Evolutionary conservation across 2,888 invertebrate species (phyloP), one percentile per base, ranked within the genome.

Genomic region (Eupithecia subumbrata): DNA sequence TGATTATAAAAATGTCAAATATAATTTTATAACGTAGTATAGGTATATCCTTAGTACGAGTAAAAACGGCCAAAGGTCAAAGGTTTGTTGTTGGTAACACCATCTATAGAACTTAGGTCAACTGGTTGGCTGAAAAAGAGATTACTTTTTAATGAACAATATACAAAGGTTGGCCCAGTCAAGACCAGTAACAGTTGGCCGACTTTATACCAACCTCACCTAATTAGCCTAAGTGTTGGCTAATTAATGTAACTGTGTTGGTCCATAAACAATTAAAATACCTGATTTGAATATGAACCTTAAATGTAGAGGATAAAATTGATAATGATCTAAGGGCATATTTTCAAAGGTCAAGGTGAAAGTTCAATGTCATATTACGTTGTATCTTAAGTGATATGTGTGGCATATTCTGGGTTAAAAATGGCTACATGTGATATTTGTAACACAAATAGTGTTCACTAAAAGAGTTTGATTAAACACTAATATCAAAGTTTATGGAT

Each of bases 271-370:
- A 11, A 64, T 70, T 64, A 72, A 71, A 52, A 60, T 8, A 71
- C 25, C 67, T 48, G 43, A 60, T 73, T 70, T 72, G 43, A 72
- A 76, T 70, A 67, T 69, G 63, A 30, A 72, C 74, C 37, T 45
- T 72, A 74, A 71, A n/a, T 2, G 12, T n/a, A 8, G 18, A 56
- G 63, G 34, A 64, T 74, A 72, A 37, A 45, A 40, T 66, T 67
- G 69, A 74, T 60, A 60, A 14, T 60, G 22, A 60, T 60, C 60
- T 5, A 60, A 14, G 60, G 25, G 22, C 60, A 22, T 56, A 7
- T 60, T 25, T 22, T 25, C 60, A 14, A 25, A 60, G 60, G 60
- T 60, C 60, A 60, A 60, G 22, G 60, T 60, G 12, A 25, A 60
- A 60, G 25, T 60, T 60, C 60, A 60, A 25, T 12, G 25, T 60